These are phyloP conservation scores for Lycaon pictus DNA, from an alignment of 2,113 vertebrate species.

Conservation along the genomic window DNA sequence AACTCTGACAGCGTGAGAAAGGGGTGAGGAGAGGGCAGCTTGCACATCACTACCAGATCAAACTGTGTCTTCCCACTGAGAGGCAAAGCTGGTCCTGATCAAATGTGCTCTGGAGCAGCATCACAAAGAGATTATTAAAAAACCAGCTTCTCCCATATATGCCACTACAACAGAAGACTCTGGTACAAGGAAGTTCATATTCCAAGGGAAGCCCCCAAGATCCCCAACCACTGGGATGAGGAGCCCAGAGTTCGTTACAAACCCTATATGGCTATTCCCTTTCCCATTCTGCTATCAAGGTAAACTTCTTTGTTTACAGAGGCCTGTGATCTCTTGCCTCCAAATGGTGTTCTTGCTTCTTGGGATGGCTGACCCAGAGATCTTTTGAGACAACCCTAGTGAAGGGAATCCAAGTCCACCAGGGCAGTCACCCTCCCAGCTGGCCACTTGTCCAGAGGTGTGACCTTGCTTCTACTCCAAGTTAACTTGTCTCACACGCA, in stretches of 20 bases:
- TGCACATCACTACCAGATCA: accelerated
- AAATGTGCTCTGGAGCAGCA: background rate
- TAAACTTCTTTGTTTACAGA: background rate
- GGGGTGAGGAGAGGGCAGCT: background rate
- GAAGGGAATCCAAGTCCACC: background rate
- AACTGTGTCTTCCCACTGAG: background rate
- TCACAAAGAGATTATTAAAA: slow-evolving; percentile 3
- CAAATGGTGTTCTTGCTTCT: background rate
- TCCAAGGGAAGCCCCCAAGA: background rate
- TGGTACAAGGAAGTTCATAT: background rate
- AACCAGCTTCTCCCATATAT: background rate
- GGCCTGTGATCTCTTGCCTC: background rate
- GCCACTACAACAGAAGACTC: background rate
- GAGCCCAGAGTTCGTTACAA: background rate
- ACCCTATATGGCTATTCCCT: background rate
- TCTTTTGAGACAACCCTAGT: background rate
- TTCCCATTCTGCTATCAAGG: background rate
- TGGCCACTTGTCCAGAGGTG: background rate
- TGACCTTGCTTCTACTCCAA: background rate
- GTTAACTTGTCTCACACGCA: background rate
- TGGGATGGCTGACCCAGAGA: background rate
- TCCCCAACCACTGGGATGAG: accelerated
- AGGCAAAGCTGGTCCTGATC: background rate
- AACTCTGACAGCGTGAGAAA: background rate
- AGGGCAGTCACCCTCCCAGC: background rate